phyloP scores from a whole-genome alignment of 2,888 invertebrate genomes.

The Apamea anceps region DNA sequence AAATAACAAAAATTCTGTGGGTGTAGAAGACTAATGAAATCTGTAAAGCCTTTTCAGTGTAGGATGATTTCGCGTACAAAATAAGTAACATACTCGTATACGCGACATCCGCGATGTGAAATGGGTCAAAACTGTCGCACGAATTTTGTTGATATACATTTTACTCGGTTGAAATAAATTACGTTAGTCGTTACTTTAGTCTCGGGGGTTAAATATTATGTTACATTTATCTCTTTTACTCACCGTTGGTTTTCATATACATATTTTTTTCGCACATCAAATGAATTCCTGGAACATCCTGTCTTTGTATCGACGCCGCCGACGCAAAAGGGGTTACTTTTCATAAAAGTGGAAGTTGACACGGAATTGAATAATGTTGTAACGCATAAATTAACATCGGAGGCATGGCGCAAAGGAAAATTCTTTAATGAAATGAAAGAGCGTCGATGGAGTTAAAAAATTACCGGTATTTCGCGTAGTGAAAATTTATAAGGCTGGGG shows the following conservation, averaged over 20 bases:
- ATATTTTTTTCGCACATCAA: slow-evolving; percentile 40
- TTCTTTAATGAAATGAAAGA: slow-evolving; percentile 45
- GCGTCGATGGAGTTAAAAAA: slow-evolving; percentile 24
- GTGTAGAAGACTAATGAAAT: slow-evolving; percentile 59
- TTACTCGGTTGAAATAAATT: slow-evolving; percentile 63
- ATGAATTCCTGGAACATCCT: slow-evolving; percentile 23
- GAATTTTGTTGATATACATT: slow-evolving; percentile 62
- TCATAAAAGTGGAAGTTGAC: slow-evolving; percentile 41
- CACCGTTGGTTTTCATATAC: slow-evolving; percentile 18
- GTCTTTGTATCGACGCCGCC: slow-evolving; percentile 16
- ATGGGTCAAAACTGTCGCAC: slow-evolving; percentile 52
- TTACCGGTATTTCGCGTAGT: not conserved
- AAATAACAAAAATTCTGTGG: not conserved
- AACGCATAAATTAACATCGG: slow-evolving; percentile 43
- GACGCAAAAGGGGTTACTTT: slow-evolving; percentile 18
- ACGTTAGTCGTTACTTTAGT: slow-evolving; percentile 59
- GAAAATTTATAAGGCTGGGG: not conserved
- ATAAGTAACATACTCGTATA: slow-evolving; percentile 30
- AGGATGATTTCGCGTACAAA: slow-evolving; percentile 46
- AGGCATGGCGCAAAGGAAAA: slow-evolving; percentile 26
- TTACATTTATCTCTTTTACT: slow-evolving; percentile 46
- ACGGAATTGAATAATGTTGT: slow-evolving; percentile 48
- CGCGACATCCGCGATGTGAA: slow-evolving; percentile 43
- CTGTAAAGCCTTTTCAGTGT: slow-evolving; percentile 51
- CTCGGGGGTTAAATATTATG: slow-evolving; percentile 53